phyloP scores from a whole-genome alignment of 2,888 invertebrate genomes.

The Hypsopygia costalis region DNA sequence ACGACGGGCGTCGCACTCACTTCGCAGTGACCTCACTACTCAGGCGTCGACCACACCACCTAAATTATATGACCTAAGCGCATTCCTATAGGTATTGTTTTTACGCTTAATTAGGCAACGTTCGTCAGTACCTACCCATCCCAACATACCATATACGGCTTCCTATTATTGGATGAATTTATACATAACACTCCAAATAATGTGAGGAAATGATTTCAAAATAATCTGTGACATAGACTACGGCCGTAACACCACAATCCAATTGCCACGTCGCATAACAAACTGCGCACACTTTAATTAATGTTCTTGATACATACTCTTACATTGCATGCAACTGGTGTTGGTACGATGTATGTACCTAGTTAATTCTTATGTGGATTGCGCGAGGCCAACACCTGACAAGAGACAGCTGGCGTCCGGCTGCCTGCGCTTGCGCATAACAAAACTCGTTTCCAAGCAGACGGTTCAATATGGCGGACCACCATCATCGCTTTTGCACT shows the following conservation, averaged over 20 bases:
- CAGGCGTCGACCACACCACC: slow-evolving; percentile 50
- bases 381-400: slow-evolving; percentile 72
- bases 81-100: slow-evolving; percentile 31
- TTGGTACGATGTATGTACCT: slow-evolving; percentile 22
- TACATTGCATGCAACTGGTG: slow-evolving; percentile 18
- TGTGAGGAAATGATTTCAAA: no score
- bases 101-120: slow-evolving; percentile 17
- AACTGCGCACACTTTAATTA: slow-evolving; percentile 45
- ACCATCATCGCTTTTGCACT: slow-evolving; percentile 30
- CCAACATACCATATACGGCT: no score
- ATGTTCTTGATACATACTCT: slow-evolving; percentile 27
- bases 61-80: slow-evolving; percentile 51
- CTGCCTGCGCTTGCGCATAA: slow-evolving; percentile 58
- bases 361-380: slow-evolving; percentile 41
- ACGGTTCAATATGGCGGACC: slow-evolving; percentile 64
- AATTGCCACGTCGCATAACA: no score
- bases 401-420: slow-evolving; percentile 70
- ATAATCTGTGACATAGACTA: no score
- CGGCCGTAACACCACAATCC: no score
- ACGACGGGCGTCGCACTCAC: slow-evolving; percentile 54
- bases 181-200: no score
- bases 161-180: no score
- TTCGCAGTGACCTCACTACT: slow-evolving; percentile 58
- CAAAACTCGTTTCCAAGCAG: slow-evolving; percentile 72
- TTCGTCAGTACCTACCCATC: neutral